Evolutionary conservation across 2,797 vertebrate genomes (phyloP).

Genomic region (Luscinia luscinia): DNA sequence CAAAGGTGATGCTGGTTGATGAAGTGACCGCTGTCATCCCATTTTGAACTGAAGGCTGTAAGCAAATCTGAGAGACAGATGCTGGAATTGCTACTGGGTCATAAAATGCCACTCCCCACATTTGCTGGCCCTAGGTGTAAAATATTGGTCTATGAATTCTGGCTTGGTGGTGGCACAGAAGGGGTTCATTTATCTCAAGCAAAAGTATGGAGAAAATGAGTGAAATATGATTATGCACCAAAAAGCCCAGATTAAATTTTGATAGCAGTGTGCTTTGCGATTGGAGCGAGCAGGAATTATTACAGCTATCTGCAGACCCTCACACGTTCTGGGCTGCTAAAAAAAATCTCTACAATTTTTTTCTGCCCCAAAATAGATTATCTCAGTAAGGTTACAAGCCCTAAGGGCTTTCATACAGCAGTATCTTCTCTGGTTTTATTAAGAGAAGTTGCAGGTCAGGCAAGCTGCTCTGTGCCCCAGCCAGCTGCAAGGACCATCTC

Average conservation of each 20-base stretch:
- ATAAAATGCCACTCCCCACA: constrained; percentile 34
- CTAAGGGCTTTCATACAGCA: constrained; percentile 4
- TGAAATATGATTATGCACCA: constrained; percentile 60
- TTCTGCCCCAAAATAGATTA: neutral
- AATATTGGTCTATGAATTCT: constrained; percentile 49
- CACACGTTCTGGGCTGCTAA: neutral
- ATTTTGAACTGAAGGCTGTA: constrained; percentile 37
- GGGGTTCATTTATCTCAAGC: constrained; percentile 56
- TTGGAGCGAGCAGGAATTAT: constrained; percentile 33
- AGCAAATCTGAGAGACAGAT: constrained; percentile 56
- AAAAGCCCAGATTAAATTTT: constrained; percentile 62
- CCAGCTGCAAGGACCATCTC: neutral
- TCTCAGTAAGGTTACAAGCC: neutral
- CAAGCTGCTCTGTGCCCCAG: neutral
- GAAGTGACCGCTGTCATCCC: neutral
- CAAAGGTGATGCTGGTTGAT: neutral
- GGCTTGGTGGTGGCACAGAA: constrained; percentile 59
- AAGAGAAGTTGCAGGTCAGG: constrained; percentile 29
- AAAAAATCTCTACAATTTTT: neutral
- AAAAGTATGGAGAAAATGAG: constrained; percentile 55
- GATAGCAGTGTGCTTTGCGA: neutral
- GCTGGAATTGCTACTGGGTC: constrained; percentile 17
- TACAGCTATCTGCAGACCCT: constrained; percentile 14
- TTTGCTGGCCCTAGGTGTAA: constrained; percentile 33
- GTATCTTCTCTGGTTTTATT: constrained; percentile 45